Percentiles rank a stretch among this genome's conserved stretches.
phyloP scores from a whole-genome alignment of 2,797 vertebrate genomes.

The Alfaro cultratus region DNA sequence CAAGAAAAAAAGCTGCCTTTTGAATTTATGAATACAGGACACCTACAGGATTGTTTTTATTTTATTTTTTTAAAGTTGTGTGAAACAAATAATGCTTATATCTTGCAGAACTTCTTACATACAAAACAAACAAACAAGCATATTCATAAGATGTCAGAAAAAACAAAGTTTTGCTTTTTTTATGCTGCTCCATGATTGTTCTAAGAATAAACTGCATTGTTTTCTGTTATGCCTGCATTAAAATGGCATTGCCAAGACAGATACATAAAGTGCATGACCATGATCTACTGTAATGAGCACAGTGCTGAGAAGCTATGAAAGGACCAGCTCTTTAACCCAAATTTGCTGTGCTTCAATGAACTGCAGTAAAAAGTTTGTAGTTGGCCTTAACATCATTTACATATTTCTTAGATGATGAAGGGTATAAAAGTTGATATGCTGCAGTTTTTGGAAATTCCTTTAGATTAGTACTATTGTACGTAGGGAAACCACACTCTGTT shows the following conservation, averaged over 20 bases:
- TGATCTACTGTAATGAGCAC: constrained; percentile 41
- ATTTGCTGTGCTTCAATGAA: constrained; percentile 34
- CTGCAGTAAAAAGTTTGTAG: constrained; percentile 3
- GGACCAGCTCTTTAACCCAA: constrained; percentile 10
- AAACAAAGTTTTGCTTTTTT: constrained; percentile 8
- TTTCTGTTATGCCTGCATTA: constrained; percentile 9
- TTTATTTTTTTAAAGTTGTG: not conserved
- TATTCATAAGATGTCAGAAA: constrained; percentile 15
- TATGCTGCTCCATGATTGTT: constrained; percentile 11
- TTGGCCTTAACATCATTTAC: constrained; percentile 6
- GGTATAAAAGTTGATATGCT: constrained; percentile 42
- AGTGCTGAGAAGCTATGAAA: constrained; percentile 33
- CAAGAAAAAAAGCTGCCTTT: constrained; percentile 71
- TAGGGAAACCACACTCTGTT: constrained; percentile 14
- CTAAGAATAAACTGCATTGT: not conserved
- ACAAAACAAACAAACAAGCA: constrained; percentile 10
- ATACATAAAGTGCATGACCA: constrained; percentile 63
- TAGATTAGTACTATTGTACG: constrained; percentile 13
- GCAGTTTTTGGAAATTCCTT: constrained; percentile 50
- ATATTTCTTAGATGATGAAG: constrained; percentile 26
- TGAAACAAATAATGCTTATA: constrained; percentile 31
- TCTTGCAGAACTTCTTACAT: not conserved
- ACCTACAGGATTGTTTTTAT: not conserved
- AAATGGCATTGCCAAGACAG: constrained; percentile 11
- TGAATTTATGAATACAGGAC: constrained; percentile 32